phyloP scores from a whole-genome alignment of 2,888 invertebrate genomes.

The Spisula solida region DNA sequence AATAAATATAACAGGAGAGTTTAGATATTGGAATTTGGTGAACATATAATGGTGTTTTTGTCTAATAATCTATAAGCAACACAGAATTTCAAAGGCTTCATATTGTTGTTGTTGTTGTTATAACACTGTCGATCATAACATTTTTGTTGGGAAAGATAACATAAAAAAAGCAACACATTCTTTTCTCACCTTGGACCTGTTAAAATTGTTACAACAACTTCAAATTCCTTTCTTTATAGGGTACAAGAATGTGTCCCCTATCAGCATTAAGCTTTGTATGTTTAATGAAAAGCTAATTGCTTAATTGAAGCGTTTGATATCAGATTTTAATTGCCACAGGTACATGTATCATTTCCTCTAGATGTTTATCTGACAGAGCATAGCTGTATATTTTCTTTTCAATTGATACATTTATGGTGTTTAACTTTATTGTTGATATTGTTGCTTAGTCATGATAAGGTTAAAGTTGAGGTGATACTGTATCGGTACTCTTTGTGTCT shows the following conservation, averaged over 20 bases:
- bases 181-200: background rate
- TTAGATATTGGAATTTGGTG: too few species aligned
- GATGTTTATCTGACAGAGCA: background rate
- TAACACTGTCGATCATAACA: too few species aligned
- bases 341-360: background rate
- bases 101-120: too few species aligned
- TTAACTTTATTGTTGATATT: constrained; percentile 1
- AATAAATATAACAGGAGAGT: too few species aligned
- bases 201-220: background rate
- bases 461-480: background rate
- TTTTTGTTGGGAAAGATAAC: background rate
- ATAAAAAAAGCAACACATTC: background rate
- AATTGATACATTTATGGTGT: constrained; percentile 14
- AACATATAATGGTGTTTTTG: too few species aligned
- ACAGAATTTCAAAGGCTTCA: too few species aligned
- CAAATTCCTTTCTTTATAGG: background rate
- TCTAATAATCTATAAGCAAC: too few species aligned
- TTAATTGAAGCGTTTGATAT: background rate
- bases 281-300: background rate
- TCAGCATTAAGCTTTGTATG: background rate
- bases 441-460: background rate
- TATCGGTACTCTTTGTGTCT: constrained; percentile 35
- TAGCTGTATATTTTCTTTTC: background rate
- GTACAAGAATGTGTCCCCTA: background rate
- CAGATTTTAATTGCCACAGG: constrained; percentile 7